Conservation (phyloP, 2,888 invertebrate species). For the Acanthosepion lycidas region DNA sequence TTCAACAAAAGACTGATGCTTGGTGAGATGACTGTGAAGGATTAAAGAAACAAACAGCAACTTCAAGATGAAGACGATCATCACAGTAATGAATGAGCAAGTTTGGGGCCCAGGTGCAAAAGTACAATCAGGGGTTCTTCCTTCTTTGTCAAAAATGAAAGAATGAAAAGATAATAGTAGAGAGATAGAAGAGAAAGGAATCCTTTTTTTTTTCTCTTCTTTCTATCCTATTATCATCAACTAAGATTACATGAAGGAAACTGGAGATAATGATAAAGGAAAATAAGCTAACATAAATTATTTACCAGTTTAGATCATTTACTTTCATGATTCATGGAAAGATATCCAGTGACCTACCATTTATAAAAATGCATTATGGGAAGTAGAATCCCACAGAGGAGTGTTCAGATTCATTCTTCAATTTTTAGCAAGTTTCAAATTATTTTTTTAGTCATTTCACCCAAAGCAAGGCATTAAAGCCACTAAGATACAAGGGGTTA, state of each 20-base stretch:
- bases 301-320: not conserved
- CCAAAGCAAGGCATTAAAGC: too few species aligned
- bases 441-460: too few species aligned
- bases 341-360: not conserved
- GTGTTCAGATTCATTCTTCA: not conserved
- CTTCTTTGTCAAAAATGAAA: not conserved
- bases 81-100: not conserved
- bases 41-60: not conserved
- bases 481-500: too few species aligned
- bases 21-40: slow-evolving; percentile 2
- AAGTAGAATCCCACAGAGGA: not conserved
- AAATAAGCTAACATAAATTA: not conserved
- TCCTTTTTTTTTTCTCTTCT: not conserved
- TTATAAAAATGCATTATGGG: not conserved
- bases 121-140: not conserved
- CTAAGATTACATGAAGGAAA: not conserved
- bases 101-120: not conserved
- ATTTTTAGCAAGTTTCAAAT: too few species aligned
- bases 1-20: not conserved
- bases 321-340: not conserved
- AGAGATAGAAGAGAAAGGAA: not conserved
- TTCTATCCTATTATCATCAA: not conserved
- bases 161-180: not conserved
- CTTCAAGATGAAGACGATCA: not conserved
- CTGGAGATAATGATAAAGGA: not conserved